Evolutionary conservation across 2,797 vertebrate species (phyloP).

Genomic region (Sebastes glaucus): DNA sequence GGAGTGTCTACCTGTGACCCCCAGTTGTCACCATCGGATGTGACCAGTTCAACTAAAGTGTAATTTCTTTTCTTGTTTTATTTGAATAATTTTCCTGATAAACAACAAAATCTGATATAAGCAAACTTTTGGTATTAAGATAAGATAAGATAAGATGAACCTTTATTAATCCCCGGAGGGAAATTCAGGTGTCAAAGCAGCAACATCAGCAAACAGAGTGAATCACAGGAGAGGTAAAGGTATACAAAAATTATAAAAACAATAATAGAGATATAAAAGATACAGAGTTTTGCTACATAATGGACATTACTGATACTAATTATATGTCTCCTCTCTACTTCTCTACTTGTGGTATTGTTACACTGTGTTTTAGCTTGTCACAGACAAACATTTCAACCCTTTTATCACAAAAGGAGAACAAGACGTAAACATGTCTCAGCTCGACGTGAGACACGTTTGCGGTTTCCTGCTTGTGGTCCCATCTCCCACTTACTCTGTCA

Average conservation of each 20-base stretch:
- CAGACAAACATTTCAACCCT: background rate
- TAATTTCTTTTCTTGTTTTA: too few species aligned
- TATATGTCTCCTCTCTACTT: background rate
- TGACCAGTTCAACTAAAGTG: background rate
- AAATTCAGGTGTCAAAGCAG: too few species aligned
- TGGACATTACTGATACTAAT: background rate
- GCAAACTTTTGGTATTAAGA: background rate
- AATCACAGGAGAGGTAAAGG: too few species aligned
- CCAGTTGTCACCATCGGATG: background rate
- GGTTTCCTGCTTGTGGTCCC: background rate
- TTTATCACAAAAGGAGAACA: background rate
- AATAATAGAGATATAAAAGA: too few species aligned
- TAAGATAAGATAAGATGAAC: too few species aligned
- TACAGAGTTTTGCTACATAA: too few species aligned
- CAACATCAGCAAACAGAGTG: too few species aligned
- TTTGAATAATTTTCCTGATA: background rate
- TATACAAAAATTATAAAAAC: too few species aligned
- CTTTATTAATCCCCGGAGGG: too few species aligned
- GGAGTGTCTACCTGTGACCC: background rate
- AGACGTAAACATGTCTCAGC: background rate
- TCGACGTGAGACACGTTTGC: background rate
- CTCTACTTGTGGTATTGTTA: background rate
- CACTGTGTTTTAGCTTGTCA: background rate
- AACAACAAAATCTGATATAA: background rate
- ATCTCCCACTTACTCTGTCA: background rate